Base-by-base conservation (phyloP, 2,888 invertebrate genomes). In the Oligia strigilis region DNA sequence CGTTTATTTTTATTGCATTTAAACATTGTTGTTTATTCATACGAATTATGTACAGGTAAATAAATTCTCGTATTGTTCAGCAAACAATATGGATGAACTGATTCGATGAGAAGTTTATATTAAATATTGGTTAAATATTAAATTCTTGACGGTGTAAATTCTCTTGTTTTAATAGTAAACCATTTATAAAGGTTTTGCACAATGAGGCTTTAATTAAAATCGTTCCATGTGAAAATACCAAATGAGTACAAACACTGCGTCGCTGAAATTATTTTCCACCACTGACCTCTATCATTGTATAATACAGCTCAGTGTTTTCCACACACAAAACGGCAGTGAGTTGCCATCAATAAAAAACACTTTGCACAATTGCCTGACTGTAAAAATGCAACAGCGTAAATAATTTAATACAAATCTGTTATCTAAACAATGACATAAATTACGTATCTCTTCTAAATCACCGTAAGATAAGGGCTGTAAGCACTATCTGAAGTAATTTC, bases 401-500 rank as follows among this genome's bases (percentile, higher is more conserved):
- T 70, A 85, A 87, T 87, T 60, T 75, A 72, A 85, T 74, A 73
- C 82, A 82, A 82, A 87, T 75, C 70, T 77, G 70, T 82, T 84
- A 82, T 86, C 88, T 81, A 65, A 77, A 82, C 83, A 84, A 77
- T 86, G 80, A 83, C 80, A 88, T 89, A 89, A 89, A 91, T 89
- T 86, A 88, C 90, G 80, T 89, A 90, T 90, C 87, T 89, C 85
- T 89, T 86, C 86, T 81, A 89, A 91, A 92, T 92, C 91, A 91
- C 89, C 78, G 84, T 75, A 75, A 92, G 93, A 94, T 94, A 94
- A 93, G 91, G 90, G 90, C 89, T 90, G 84, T 83, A 77, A 78
- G 89, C 86, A 90, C 91, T 94, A 93, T 94, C 94, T 92, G 92
- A 91, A 90, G 93, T 94, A 93, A 94, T 95, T 94, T 92, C 93